Base-by-base conservation (phyloP, 1,140 invertebrate species). In the Chrysoperla carnea region DNA sequence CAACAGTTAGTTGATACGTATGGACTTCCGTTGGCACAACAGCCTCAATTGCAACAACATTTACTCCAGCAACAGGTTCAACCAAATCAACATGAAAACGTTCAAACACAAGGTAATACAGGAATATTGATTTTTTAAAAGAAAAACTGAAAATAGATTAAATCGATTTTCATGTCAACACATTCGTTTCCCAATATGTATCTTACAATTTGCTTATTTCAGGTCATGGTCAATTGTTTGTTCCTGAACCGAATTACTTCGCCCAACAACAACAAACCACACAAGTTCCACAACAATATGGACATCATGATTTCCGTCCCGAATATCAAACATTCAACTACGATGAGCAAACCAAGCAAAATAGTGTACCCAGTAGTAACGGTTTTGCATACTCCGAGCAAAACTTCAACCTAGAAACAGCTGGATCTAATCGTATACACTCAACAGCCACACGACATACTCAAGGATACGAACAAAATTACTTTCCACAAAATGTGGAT, bases 291-390 rank as follows among this genome's bases (percentile, higher is more conserved):
- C 37, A 40, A n/a, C 48, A 50, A 29, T 35, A 43, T 12, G 36
- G 39, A 15, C 46, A 46, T 29, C 31, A 33, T 2, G 43, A 41
- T 41, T 11, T 29, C 7, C 40, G n/a, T 37, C 6, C 41, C 33
- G 37, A 33, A 33, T 40, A 48, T 39, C 28, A 41, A 29, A 63
- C 63, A 0, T 70, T 69, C 48, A 70, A 70, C 53, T 70, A 69
- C 44, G 63, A 68, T 38, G 67, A 70, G 44, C 63, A 64, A 37
- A 54, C 52, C 23, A 61, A 59, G 33, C 56, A 57, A 43, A 45
- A 36, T 37, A 43, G 17, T 46, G 37, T 48, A 51, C 37, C 48
- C 50, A 36, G 40, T 44, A 51, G 33, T 44, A 57, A 35, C 46
- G 58, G 13, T 38, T 60, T 59, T 28, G 55, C 47, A 4, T 50